phyloP scores from a whole-genome alignment of 2,113 vertebrate genomes.

The Amblyopsis rosae region DNA sequence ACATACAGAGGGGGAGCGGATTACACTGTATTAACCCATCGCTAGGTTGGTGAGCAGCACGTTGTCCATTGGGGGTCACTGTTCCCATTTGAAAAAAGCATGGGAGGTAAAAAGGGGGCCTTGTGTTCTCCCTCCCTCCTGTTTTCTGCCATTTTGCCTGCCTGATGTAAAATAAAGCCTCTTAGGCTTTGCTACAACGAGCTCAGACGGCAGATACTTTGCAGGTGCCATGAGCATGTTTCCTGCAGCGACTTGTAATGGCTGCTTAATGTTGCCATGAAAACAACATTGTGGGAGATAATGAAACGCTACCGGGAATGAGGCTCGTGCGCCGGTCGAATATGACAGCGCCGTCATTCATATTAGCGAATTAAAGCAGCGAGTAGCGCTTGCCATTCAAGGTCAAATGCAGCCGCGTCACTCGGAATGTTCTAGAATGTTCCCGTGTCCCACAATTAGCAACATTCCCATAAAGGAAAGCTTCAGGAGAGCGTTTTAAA shows the following conservation, averaged over 20 bases:
- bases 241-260: constrained; percentile 62
- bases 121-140: constrained; percentile 6
- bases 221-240: constrained; percentile 51
- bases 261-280: constrained; percentile 65
- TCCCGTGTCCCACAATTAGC: constrained; percentile 15
- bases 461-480: constrained; percentile 2
- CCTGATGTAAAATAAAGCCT: constrained; percentile 48
- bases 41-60: constrained; percentile 15
- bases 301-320: constrained; percentile 51
- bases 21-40: constrained; percentile 52
- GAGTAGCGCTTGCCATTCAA: constrained; percentile 27
- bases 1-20: neutral
- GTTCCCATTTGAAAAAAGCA: constrained; percentile 70
- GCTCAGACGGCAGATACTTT: constrained; percentile 31
- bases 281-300: constrained; percentile 58
- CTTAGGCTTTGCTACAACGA: constrained; percentile 39
- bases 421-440: neutral
- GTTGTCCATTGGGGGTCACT: constrained; percentile 80
- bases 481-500: neutral
- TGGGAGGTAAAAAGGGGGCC: neutral
- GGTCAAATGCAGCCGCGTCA: constrained; percentile 44
- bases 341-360: constrained; percentile 27
- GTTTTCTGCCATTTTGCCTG: constrained; percentile 62
- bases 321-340: constrained; percentile 29
- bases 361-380: constrained; percentile 58